Evolutionary conservation across 2,113 vertebrate genomes (phyloP).

Genomic region (Corvus hawaiiensis): DNA sequence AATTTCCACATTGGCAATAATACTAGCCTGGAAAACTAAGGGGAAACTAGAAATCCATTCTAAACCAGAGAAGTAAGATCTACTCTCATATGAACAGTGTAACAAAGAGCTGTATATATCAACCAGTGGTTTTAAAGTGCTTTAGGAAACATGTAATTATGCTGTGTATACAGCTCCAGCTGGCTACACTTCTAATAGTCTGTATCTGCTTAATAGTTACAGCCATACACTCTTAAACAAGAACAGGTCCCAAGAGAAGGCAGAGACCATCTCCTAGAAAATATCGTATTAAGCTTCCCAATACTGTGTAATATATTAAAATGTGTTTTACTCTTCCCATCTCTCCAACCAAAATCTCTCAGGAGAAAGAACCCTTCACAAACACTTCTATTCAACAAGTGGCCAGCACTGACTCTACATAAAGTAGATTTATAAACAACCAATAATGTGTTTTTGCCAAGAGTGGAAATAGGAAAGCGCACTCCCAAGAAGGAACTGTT

Average conservation of each 20-base stretch:
- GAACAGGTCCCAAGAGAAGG: background rate
- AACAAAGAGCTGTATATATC: background rate
- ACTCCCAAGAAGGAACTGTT: background rate
- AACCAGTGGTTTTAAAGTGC: background rate
- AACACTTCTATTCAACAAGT: background rate
- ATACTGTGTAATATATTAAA: background rate
- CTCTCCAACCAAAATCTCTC: background rate
- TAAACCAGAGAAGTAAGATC: background rate
- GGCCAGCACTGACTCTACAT: background rate
- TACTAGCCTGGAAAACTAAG: background rate
- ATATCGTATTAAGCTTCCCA: background rate
- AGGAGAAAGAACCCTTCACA: background rate
- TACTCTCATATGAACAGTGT: background rate
- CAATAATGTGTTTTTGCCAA: background rate
- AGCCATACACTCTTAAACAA: background rate
- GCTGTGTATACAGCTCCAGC: background rate
- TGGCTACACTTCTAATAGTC: background rate
- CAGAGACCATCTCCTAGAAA: background rate
- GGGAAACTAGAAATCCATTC: background rate
- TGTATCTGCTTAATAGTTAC: background rate
- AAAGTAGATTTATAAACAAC: background rate
- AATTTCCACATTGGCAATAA: background rate
- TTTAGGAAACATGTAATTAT: background rate
- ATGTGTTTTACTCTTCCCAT: background rate
- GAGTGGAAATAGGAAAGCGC: background rate